Conservation (phyloP, 2,797 vertebrate genomes). For the Sebastes aleutianus region DNA sequence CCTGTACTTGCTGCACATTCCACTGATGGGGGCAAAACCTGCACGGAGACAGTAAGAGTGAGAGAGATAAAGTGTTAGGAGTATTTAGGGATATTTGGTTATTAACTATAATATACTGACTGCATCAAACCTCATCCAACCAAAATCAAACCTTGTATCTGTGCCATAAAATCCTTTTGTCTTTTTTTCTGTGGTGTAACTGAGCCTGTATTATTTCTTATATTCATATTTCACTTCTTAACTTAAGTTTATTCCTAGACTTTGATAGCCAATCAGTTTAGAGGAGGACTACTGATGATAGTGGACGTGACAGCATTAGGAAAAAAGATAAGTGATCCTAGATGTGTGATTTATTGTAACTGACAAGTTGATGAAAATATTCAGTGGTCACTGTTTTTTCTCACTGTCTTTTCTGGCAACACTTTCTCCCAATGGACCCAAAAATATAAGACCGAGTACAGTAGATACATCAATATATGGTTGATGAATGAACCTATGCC, state of each 20-base stretch:
- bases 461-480: slow-evolving; percentile 4
- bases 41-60: neutral
- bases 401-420: slow-evolving; percentile 5
- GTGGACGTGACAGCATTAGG: slow-evolving; percentile 9
- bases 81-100: neutral
- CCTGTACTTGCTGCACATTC: slow-evolving; percentile 98
- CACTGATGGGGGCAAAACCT: slow-evolving; percentile 99
- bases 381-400: slow-evolving; percentile 2
- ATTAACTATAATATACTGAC: neutral
- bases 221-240: neutral
- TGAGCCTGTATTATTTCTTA: slow-evolving; percentile 26
- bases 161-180: neutral
- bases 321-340: neutral
- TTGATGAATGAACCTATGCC: neutral
- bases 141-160: neutral
- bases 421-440: neutral
- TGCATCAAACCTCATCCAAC: neutral
- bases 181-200: neutral
- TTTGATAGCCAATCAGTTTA: neutral
- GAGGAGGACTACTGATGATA: neutral
- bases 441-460: neutral
- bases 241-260: neutral
- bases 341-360: slow-evolving; percentile 22
- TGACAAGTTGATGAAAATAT: slow-evolving; percentile 36
- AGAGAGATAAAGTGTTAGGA: neutral